Conservation (phyloP, 2,113 vertebrate species). For the Rhinoptilus africanus region DNA sequence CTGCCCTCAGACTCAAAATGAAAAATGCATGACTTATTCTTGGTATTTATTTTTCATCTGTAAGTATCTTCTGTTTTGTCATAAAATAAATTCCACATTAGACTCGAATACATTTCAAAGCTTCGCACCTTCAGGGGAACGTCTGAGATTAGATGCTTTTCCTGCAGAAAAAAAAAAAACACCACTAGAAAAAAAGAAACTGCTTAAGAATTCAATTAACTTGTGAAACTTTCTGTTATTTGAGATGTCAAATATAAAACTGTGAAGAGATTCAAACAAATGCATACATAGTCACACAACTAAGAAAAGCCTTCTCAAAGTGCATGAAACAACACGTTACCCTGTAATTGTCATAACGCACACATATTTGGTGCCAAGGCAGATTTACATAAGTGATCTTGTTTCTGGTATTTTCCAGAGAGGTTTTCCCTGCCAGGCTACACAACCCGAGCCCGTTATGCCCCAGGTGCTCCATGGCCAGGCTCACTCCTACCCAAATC, state of each 20-base stretch:
- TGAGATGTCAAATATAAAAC: neutral
- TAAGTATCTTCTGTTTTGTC: neutral
- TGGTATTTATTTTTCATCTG: constrained; percentile 22
- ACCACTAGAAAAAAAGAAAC: neutral
- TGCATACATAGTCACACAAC: fast-evolving
- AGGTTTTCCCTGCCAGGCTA: neutral
- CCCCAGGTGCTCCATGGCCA: neutral
- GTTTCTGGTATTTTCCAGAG: neutral
- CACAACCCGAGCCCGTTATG: neutral
- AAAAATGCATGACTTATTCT: neutral
- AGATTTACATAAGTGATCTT: fast-evolving
- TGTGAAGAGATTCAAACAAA: neutral
- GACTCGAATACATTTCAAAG: neutral
- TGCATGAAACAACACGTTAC: fast-evolving
- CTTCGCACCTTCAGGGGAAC: neutral
- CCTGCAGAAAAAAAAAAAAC: neutral
- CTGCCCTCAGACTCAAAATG: neutral
- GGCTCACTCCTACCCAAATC: fast-evolving
- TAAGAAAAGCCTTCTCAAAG: neutral
- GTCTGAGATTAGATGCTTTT: neutral
- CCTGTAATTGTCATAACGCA: fast-evolving
- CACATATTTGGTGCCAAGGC: fast-evolving
- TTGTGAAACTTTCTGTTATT: neutral
- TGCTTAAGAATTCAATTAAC: neutral
- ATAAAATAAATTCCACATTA: constrained; percentile 4